phyloP scores from a whole-genome alignment of 2,888 invertebrate species.

The Cabera pusaria region DNA sequence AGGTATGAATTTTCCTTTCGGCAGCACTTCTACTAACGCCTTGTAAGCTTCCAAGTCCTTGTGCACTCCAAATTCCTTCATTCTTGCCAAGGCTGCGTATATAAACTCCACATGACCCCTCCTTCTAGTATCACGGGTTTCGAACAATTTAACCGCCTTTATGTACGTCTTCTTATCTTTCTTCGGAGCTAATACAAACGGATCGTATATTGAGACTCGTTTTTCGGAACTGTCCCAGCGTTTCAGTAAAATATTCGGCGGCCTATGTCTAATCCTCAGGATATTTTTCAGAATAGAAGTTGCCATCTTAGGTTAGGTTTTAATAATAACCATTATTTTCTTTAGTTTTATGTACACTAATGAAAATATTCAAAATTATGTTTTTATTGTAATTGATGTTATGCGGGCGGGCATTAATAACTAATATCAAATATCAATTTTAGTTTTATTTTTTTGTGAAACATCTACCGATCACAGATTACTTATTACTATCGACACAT shows the following conservation, averaged over 20 bases:
- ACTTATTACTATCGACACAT: too few relatives aligned
- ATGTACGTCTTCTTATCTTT: conserved; percentile 88
- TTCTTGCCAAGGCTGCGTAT: conserved; percentile 92
- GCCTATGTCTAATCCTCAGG: conserved; percentile 48
- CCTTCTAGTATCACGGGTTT: conserved; percentile 86
- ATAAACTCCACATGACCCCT: conserved; percentile 98
- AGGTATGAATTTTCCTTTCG: conserved; percentile 94
- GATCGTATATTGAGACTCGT: conserved; percentile 62
- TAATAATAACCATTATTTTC: too few relatives aligned
- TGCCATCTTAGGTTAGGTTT: conserved; percentile 59
- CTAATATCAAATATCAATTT: too few relatives aligned
- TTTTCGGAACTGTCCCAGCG: conserved; percentile 69
- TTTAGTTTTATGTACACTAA: too few relatives aligned
- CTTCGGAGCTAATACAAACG: conserved; percentile 73
- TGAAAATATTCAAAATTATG: too few relatives aligned
- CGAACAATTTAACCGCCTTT: conserved; percentile 89
- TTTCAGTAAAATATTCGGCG: conserved; percentile 46
- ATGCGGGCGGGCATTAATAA: too few relatives aligned
- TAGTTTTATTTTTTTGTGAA: too few relatives aligned
- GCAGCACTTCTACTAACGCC: conserved; percentile 91
- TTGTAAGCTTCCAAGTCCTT: conserved; percentile 95
- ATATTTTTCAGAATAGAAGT: conserved; percentile 58
- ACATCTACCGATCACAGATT: too few relatives aligned
- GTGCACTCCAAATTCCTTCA: conserved; percentile 95
- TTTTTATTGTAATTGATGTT: too few relatives aligned